Conservation (phyloP, 1,140 invertebrate species). For the Drosophila pectinifera region DNA sequence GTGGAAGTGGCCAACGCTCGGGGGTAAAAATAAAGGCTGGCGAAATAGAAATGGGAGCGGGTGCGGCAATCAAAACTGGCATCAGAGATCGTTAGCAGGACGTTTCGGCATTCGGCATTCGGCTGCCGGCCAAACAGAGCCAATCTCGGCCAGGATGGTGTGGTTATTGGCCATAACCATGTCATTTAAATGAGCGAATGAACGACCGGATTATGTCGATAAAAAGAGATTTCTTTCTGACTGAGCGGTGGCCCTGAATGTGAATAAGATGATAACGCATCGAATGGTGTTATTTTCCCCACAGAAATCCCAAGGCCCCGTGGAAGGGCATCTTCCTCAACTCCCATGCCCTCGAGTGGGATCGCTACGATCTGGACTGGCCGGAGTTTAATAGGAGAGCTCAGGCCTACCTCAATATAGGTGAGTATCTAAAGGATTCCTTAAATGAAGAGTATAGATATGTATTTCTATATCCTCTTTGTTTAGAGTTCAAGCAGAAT, state of each 20-base stretch:
- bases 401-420: conserved; percentile 91
- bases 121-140: background rate
- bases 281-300: conserved; percentile 45
- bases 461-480: no score
- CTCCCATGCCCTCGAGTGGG: conserved; percentile 87
- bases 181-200: conserved; percentile 61
- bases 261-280: conserved; percentile 23
- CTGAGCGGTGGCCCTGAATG: background rate
- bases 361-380: conserved; percentile 91
- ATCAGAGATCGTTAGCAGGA: conserved; percentile 72
- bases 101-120: conserved; percentile 55
- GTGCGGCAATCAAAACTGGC: conserved; percentile 67
- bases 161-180: conserved; percentile 48
- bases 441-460: background rate
- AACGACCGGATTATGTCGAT: conserved; percentile 44
- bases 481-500: no score
- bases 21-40: conserved; percentile 27
- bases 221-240: conserved; percentile 38
- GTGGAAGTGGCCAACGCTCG: conserved; percentile 56
- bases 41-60: conserved; percentile 34
- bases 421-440: conserved; percentile 85
- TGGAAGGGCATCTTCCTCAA: conserved; percentile 87
- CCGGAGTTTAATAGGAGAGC: conserved; percentile 90
- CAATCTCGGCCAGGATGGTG: conserved; percentile 9
- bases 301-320: conserved; percentile 91